Conservation (phyloP, 2,888 invertebrate species). For the Synergus laeviventris region DNA sequence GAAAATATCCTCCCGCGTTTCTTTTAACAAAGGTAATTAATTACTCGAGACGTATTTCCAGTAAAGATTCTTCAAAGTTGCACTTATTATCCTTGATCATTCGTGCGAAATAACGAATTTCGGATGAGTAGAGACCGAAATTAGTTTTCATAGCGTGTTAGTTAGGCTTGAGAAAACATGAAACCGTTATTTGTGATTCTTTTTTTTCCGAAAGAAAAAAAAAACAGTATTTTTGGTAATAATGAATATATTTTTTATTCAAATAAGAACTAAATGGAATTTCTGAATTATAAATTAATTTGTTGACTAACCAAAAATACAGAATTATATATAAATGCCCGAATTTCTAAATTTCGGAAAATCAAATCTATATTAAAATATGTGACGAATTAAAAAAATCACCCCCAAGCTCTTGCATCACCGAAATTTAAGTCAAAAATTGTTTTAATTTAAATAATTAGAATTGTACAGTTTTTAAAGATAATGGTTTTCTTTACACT, state of each 20-base stretch:
- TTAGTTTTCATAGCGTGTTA: neutral
- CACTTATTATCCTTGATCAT: slow-evolving; percentile 3
- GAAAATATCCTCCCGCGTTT: neutral
- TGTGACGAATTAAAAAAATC: too few species aligned
- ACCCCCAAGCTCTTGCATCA: too few species aligned
- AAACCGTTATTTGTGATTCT: neutral
- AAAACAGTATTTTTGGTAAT: neutral
- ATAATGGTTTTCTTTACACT: neutral
- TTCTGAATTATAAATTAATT: neutral
- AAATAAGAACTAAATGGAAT: too few species aligned
- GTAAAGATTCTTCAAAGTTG: slow-evolving; percentile 10
- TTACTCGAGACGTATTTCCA: slow-evolving; percentile 4
- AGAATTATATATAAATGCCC: too few species aligned
- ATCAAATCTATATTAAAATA: too few species aligned
- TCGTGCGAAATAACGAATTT: slow-evolving; percentile 18
- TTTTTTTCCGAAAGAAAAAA: neutral
- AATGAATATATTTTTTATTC: neutral
- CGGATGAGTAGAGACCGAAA: neutral
- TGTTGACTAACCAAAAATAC: too few species aligned
- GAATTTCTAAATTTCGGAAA: too few species aligned
- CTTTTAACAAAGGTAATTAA: slow-evolving; percentile 13
- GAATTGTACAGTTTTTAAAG: too few species aligned
- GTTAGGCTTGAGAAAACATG: neutral
- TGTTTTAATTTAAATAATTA: too few species aligned
- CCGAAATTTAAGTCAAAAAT: too few species aligned